Evolutionary conservation across 1,140 invertebrate genomes (phyloP), one percentile per base, ranked within the genome.

Genomic region (Sinella curviseta): DNA sequence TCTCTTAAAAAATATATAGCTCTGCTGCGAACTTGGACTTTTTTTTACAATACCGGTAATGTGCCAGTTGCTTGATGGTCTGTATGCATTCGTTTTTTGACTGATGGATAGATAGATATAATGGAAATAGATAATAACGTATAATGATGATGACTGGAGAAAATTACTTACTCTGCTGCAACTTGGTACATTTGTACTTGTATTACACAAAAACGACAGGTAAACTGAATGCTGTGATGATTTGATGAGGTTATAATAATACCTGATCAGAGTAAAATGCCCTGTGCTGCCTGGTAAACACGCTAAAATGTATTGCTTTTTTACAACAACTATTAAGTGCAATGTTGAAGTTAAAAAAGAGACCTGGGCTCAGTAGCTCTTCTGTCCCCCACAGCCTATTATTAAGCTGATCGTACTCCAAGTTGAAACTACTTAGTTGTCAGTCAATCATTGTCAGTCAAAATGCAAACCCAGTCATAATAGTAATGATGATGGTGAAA

Each of bases 401-500:
- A n/a, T n/a, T n/a, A n/a, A n/a, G n/a, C n/a, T n/a, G n/a, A n/a
- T n/a, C n/a, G n/a, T n/a, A n/a, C n/a, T n/a, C n/a, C n/a, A n/a
- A 48, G 8, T 70, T 33, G 8, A 31, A 30, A 70, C 31, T 33
- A 60, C 57, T 60, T 30, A 14, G 65, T 70, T 70, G 65, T 70
- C 65, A 70, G 65, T 70, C 65, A 70, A 70, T 70, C 65, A 70
- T 70, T 33, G 65, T 70, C 57, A 65, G 57, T 65, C 65, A 70
- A 60, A 60, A 26, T 17, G 24, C 8, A 60, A 60, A 60, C 57
- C 24, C 57, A 17, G n/a, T n/a, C n/a, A n/a, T n/a, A n/a, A n/a
- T 48, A 48, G 20, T 48, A 48, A 48, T 48, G 39, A 48, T 12
- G 39, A 20, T 12, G 20, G 39, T 12, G 39, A 48, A 48, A n/a